These are phyloP conservation scores for Watsonalla binaria DNA, from an alignment of 2,888 invertebrate species.

Conservation along the genomic window DNA sequence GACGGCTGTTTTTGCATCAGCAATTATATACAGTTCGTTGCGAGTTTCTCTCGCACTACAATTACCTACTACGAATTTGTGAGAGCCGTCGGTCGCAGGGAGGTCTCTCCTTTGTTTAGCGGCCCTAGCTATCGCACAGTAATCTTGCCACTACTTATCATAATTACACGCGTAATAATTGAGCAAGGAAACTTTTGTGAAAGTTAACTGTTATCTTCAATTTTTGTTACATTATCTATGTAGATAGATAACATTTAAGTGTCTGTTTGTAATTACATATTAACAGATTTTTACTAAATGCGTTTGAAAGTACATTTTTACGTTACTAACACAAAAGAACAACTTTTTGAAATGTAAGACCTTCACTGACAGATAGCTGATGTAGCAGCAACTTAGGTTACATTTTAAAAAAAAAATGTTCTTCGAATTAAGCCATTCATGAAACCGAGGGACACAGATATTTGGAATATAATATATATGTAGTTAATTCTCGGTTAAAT, in stretches of 20 bases:
- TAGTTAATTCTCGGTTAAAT: neutral
- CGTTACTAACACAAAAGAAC: too few species aligned
- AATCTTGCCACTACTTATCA: slow-evolving; percentile 44
- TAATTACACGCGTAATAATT: slow-evolving; percentile 53
- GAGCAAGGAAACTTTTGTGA: slow-evolving; percentile 44
- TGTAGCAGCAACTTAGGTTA: too few species aligned
- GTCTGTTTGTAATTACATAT: too few species aligned
- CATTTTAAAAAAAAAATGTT: too few species aligned
- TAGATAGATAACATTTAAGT: too few species aligned
- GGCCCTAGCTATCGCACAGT: slow-evolving; percentile 56
- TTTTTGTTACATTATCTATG: neutral
- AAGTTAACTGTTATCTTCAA: slow-evolving; percentile 21
- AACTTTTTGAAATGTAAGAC: too few species aligned
- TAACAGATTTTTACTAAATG: too few species aligned
- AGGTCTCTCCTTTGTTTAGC: slow-evolving; percentile 60
- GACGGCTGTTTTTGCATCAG: slow-evolving; percentile 70
- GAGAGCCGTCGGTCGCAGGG: slow-evolving; percentile 52
- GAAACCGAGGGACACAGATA: too few species aligned
- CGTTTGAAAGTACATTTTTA: too few species aligned
- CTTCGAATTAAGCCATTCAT: too few species aligned
- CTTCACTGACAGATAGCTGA: too few species aligned
- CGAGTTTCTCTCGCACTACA: slow-evolving; percentile 66
- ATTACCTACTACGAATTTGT: slow-evolving; percentile 62
- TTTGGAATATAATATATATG: too few species aligned
- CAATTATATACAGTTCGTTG: slow-evolving; percentile 72